Conservation (phyloP, 2,888 invertebrate genomes). For the Idaea biselata region DNA sequence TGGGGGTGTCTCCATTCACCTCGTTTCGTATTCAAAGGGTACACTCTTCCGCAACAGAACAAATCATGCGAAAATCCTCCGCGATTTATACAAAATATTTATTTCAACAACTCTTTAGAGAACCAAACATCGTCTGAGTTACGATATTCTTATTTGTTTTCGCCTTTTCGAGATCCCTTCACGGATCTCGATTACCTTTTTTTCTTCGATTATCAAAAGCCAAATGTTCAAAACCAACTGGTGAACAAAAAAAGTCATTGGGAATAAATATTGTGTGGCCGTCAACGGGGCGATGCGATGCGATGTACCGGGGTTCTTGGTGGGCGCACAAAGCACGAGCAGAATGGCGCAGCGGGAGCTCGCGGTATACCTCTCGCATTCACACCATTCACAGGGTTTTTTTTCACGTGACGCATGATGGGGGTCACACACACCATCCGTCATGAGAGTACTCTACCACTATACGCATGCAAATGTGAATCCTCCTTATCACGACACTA, state of each 20-base stretch:
- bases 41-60: constrained; percentile 42
- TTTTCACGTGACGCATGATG: not conserved
- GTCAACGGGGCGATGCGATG: constrained; percentile 48
- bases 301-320: constrained; percentile 39
- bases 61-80: constrained; percentile 54
- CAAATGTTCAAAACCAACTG: constrained; percentile 54
- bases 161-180: constrained; percentile 22
- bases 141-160: constrained; percentile 44
- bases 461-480: constrained; percentile 47
- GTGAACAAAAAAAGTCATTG: constrained; percentile 50
- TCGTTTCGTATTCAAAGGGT: constrained; percentile 57
- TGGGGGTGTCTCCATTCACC: constrained; percentile 13
- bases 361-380: constrained; percentile 60
- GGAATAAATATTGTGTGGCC: constrained; percentile 60
- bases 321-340: constrained; percentile 52
- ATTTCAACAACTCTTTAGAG: constrained; percentile 38
- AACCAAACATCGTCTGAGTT: constrained; percentile 9
- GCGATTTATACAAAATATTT: constrained; percentile 62
- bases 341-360: constrained; percentile 67
- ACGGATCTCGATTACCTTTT: constrained; percentile 42
- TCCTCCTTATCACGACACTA: constrained; percentile 7
- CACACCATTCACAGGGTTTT: constrained; percentile 19
- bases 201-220: constrained; percentile 44
- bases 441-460: constrained; percentile 38
- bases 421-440: constrained; percentile 53